Evolutionary conservation across 2,797 vertebrate genomes (phyloP), one percentile per base, ranked within the genome.

Genomic region (Halcyon leucocephala): DNA sequence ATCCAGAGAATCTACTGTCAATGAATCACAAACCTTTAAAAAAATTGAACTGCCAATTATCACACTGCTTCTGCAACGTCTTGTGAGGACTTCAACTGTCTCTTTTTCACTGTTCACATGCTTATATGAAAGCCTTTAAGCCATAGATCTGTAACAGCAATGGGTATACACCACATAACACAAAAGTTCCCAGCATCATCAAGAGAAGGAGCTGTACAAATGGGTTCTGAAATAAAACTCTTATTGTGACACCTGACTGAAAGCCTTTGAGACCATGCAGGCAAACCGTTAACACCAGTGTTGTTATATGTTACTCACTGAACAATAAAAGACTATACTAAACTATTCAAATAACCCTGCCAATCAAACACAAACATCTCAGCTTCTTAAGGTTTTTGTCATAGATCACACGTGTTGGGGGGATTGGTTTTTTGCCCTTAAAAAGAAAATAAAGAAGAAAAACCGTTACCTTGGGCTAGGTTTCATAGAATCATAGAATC

Each of bases 401-500:
- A 29, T 0, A 58, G 31, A 17, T 72, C 67, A 79, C 3, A 31
- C 12, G 25, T 3, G 24, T n/a, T 1, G 0, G 11, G 7, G 7
- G 2, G 33, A 8, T 22, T 14, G 16, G 44, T 39, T 1, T 10
- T 26, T 16, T 1, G 9, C 25, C 21, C 51, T 48, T 29, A 35
- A 58, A 48, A 69, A 42, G 19, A 35, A 65, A 61, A 52, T 31
- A 16, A 35, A 51, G 33, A 54, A 37, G 16, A 6, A 10, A 33
- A 44, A 24, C 3, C 29, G 39, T 51, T 61, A 80, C 4, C 10
- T 55, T 58, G 37, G 12, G 4, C 10, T n/a, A 44, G 7, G 18
- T 35, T n/a, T n/a, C n/a, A n/a, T n/a, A n/a, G n/a, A n/a, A n/a
- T n/a, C n/a, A n/a, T n/a, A n/a, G n/a, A n/a, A n/a, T n/a, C n/a